These are phyloP conservation scores for Rhinichthys klamathensis DNA, from an alignment of 2,113 vertebrate species.

Conservation along the genomic window DNA sequence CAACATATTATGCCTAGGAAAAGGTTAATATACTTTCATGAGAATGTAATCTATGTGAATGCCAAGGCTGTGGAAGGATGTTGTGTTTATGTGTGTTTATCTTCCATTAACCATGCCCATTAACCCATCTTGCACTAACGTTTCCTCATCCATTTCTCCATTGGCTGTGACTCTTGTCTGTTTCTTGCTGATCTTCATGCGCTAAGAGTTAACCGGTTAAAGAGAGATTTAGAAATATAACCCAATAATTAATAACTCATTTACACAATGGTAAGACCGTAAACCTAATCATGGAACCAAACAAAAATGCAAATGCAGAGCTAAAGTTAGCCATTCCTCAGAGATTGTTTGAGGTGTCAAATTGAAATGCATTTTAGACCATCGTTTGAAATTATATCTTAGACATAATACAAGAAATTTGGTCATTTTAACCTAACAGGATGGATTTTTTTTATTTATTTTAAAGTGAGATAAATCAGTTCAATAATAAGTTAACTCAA, in stretches of 20 bases:
- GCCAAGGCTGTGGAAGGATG: constrained; percentile 9
- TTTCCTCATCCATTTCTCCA: constrained; percentile 33
- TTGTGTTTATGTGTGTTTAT: not conserved
- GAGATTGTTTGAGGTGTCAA: not conserved
- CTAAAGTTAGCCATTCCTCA: not conserved
- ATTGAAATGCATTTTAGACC: not conserved
- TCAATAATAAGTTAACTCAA: not conserved
- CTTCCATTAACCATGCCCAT: constrained; percentile 23
- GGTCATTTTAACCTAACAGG: not conserved
- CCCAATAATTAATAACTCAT: not conserved
- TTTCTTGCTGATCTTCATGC: not conserved
- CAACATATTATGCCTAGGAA: not conserved
- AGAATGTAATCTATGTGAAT: constrained; percentile 21
- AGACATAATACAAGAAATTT: not conserved
- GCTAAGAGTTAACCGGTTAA: not conserved
- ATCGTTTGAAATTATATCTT: not conserved
- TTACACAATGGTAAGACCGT: not conserved
- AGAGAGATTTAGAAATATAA: not conserved
- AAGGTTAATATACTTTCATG: not conserved
- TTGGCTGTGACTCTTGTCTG: constrained; percentile 17
- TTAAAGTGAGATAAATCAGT: not conserved
- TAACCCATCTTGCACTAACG: constrained; percentile 35
- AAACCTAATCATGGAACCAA: not conserved
- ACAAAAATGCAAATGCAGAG: not conserved
- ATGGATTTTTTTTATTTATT: not conserved